phyloP scores from a whole-genome alignment of 2,113 vertebrate genomes.

The Leiothrix lutea region DNA sequence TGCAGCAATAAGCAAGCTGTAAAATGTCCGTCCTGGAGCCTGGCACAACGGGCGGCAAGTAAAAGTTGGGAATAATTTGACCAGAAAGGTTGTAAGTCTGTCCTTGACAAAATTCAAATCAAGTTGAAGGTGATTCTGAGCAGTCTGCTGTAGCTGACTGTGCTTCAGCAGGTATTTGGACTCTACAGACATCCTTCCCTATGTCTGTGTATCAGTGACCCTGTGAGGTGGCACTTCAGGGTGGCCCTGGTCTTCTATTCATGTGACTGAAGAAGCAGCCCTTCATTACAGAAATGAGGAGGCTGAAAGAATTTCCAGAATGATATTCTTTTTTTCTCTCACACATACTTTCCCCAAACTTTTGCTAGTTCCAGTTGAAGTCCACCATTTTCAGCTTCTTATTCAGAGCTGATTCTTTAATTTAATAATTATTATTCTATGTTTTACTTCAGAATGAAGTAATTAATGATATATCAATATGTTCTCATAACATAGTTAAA shows the following conservation, averaged over 20 bases:
- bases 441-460: not conserved
- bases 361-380: not conserved
- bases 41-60: accelerated
- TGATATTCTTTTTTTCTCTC: not conserved
- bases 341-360: not conserved
- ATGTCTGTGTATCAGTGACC: not conserved
- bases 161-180: not conserved
- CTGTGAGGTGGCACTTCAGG: not conserved
- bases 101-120: not conserved
- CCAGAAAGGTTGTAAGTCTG: not conserved
- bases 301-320: not conserved
- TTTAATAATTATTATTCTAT: not conserved
- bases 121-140: not conserved
- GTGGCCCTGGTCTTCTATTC: not conserved
- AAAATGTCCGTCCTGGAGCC: not conserved
- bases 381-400: not conserved
- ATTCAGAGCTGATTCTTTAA: not conserved
- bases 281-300: not conserved
- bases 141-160: not conserved
- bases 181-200: not conserved
- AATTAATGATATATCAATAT: not conserved
- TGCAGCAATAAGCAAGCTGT: not conserved
- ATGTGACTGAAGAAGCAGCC: not conserved
- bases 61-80: not conserved
- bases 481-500: not conserved